Conservation (phyloP, 2,797 vertebrate genomes). For the Lepus townsendii region DNA sequence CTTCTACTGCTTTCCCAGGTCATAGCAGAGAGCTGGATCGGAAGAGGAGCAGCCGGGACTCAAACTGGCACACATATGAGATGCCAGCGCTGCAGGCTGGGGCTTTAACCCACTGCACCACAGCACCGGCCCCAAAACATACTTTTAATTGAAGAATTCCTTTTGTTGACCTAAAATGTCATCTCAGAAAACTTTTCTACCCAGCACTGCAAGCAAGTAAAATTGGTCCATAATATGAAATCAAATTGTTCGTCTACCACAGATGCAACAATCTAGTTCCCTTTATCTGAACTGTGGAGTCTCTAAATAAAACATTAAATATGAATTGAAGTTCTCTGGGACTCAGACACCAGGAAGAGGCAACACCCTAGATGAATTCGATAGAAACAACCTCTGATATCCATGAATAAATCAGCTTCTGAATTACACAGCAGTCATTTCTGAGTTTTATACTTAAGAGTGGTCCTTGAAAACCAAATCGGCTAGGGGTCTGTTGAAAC, state of each 20-base stretch:
- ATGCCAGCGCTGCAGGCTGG: too few species aligned
- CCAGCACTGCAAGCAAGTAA: not conserved
- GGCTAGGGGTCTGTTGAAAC: not conserved
- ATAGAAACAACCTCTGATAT: not conserved
- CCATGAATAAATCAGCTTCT: not conserved
- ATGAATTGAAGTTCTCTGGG: not conserved
- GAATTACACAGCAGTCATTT: not conserved
- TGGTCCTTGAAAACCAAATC: not conserved
- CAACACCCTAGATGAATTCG: not conserved
- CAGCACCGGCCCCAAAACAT: too few species aligned
- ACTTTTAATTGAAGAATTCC: not conserved
- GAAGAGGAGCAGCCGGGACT: too few species aligned
- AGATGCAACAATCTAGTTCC: not conserved
- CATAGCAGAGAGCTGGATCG: too few species aligned
- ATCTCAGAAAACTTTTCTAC: not conserved
- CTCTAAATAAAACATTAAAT: conserved; percentile 27
- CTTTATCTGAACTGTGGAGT: not conserved
- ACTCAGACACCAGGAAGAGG: not conserved
- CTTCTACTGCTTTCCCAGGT: too few species aligned
- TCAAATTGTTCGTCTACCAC: not conserved
- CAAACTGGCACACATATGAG: too few species aligned
- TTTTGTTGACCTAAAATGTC: not conserved
- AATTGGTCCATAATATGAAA: not conserved
- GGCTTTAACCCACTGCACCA: too few species aligned
- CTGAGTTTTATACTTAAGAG: conserved; percentile 7